These are phyloP conservation scores for Plectus sambesii DNA, from an alignment of 1,140 invertebrate genomes.

Conservation along the genomic window DNA sequence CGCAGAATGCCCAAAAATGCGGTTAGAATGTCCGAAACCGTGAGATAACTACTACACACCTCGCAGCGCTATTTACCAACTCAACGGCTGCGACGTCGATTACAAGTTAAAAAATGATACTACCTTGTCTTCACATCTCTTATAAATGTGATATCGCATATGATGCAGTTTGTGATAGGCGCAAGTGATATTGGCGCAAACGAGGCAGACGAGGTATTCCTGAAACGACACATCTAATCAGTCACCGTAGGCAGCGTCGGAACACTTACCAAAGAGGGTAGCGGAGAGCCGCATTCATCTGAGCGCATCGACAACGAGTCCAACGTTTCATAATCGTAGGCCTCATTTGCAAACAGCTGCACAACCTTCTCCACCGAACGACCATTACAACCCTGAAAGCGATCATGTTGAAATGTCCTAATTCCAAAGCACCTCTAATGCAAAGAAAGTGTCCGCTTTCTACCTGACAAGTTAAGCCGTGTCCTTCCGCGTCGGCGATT, in stretches of 20 bases:
- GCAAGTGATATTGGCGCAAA: slow-evolving; percentile 13
- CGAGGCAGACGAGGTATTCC: slow-evolving; percentile 15
- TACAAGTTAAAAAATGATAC: too few relatives aligned
- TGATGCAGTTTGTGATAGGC: slow-evolving; percentile 21
- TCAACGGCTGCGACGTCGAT: too few relatives aligned
- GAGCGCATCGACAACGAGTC: not conserved
- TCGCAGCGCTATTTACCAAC: too few relatives aligned
- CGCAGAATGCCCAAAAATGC: too few relatives aligned
- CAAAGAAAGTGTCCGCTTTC: not conserved
- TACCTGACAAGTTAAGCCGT: slow-evolving; percentile 7
- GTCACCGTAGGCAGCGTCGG: not conserved
- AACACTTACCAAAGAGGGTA: slow-evolving; percentile 12
- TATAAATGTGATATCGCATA: slow-evolving; percentile 15
- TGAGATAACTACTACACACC: too few relatives aligned
- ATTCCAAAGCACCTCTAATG: slow-evolving; percentile 5
- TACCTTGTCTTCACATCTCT: slow-evolving; percentile 21
- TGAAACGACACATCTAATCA: slow-evolving; percentile 11
- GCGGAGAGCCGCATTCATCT: slow-evolving; percentile 10
- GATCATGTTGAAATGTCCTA: slow-evolving; percentile 13
- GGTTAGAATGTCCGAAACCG: too few relatives aligned
- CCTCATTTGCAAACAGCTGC: slow-evolving; percentile 14
- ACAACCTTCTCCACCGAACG: slow-evolving; percentile 7
- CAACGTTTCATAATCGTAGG: slow-evolving; percentile 20
- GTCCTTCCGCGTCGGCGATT: slow-evolving; percentile 8
- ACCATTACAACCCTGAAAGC: slow-evolving; percentile 13